Evolutionary conservation across 2,888 invertebrate genomes (phyloP).

Genomic region (Tachina grossa): DNA sequence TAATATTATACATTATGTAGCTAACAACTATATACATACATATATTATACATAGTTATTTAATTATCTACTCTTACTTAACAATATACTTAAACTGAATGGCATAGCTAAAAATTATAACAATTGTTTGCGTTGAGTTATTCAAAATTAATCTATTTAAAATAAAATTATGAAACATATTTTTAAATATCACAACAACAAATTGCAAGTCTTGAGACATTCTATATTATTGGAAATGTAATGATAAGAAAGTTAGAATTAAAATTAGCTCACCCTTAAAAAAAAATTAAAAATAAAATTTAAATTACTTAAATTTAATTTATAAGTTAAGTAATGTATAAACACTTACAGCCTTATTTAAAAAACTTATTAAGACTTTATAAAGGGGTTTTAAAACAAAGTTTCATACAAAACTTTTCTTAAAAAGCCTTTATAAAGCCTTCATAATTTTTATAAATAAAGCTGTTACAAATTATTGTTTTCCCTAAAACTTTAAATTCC

Average conservation of each 20-base stretch:
- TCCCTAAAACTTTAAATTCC: background rate
- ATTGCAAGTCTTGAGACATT: background rate
- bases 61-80: constrained; percentile 57
- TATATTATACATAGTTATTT: constrained; percentile 59
- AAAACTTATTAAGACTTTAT: too few relatives aligned
- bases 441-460: too few relatives aligned
- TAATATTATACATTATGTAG: constrained; percentile 46
- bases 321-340: constrained; percentile 1
- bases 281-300: background rate
- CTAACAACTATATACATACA: background rate
- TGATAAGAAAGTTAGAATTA: background rate
- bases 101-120: constrained; percentile 49
- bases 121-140: constrained; percentile 67
- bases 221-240: background rate
- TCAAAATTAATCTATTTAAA: constrained; percentile 38
- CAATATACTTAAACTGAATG: constrained; percentile 34
- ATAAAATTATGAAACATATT: constrained; percentile 8
- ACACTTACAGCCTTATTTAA: too few relatives aligned
- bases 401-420: too few relatives aligned
- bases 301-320: background rate
- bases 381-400: too few relatives aligned
- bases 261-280: constrained; percentile 1
- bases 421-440: too few relatives aligned
- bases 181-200: constrained; percentile 3
- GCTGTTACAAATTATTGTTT: constrained; percentile 38